Base-by-base conservation (phyloP, 2,797 vertebrate species). In the Eulemur mongoz region DNA sequence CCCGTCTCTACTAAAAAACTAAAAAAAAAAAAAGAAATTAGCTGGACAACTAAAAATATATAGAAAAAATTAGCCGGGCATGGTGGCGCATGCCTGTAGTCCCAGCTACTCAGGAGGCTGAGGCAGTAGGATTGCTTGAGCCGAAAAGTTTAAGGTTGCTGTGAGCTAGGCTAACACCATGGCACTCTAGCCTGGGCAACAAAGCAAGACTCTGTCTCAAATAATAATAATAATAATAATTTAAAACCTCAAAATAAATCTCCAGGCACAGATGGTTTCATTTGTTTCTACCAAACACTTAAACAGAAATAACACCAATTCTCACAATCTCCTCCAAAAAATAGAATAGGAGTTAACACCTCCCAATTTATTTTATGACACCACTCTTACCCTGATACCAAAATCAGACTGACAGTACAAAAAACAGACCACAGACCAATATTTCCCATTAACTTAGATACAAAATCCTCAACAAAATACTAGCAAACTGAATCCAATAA, bases 191-290 rank as follows among this genome's bases (percentile, higher is more conserved):
- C 43, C 43, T 8, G 7, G 43, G 43, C 43, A 43, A 43, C 43
- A 43, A 8, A 43, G 43, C 43, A 43, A 43, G 43, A 43, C 43
- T 43, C 43, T 43, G 43, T 43, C 43, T 43, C 43, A 43, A 43
- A 43, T 7, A 43, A 43, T 40, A 43, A 43, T 43, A 43, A 43
- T 43, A 43, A 43, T 43, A 43, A 57, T 78, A 75, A 89, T 82
- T 92, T 76, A 57, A 95, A 92, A 89, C 30, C 48, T 93, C 38
- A 91, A 90, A 93, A 87, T 45, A 78, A 87, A 93, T 57, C 63
- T 86, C 61, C 17, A 93, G 25, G 14, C 35, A 75, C 81, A 95
- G 35, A 63, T 57, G 11, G 48, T 82, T 95, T 95, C 38, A 57
- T 22, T 85, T 81, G 94, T 80, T 85, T 78, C 59, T 48, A 75